A percentile compares a stretch with the other conserved stretches of the same genome.
These are phyloP conservation scores for Bombus superbus DNA, from an alignment of 1,140 invertebrate genomes.

Conservation along the genomic window DNA sequence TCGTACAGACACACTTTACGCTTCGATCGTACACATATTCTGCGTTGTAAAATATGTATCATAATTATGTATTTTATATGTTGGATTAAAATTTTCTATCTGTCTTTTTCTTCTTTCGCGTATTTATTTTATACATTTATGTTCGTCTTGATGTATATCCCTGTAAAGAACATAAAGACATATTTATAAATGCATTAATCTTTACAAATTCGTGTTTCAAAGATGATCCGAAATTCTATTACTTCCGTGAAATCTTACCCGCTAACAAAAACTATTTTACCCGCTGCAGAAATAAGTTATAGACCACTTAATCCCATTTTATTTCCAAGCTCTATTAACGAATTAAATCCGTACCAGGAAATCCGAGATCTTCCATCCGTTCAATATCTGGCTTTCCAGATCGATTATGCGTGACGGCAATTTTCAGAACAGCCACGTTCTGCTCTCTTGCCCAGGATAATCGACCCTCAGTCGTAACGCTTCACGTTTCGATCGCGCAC, in stretches of 20 bases:
- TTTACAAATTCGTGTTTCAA: neutral
- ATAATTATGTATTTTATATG: too few species aligned
- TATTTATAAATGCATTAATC: too few species aligned
- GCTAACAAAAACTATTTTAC: neutral
- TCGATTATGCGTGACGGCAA: constrained; percentile 36
- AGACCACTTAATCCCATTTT: neutral
- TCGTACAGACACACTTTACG: neutral
- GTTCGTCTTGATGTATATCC: too few species aligned
- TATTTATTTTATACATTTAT: too few species aligned
- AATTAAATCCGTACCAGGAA: neutral
- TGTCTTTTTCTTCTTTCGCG: too few species aligned
- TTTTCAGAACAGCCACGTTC: constrained; percentile 1
- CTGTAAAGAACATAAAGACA: too few species aligned
- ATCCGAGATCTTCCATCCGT: neutral
- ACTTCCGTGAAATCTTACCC: neutral
- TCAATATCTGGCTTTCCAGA: neutral
- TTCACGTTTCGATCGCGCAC: constrained; percentile 31
- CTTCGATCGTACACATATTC: too few species aligned
- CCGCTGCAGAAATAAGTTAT: neutral
- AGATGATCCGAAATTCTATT: neutral
- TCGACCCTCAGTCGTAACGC: constrained; percentile 16
- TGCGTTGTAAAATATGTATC: too few species aligned
- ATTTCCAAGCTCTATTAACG: neutral
- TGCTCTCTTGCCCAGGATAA: constrained; percentile 6
- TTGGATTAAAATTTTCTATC: too few species aligned